Base-by-base conservation (phyloP, 2,797 vertebrate species). In the Arctocebus calabarensis region DNA sequence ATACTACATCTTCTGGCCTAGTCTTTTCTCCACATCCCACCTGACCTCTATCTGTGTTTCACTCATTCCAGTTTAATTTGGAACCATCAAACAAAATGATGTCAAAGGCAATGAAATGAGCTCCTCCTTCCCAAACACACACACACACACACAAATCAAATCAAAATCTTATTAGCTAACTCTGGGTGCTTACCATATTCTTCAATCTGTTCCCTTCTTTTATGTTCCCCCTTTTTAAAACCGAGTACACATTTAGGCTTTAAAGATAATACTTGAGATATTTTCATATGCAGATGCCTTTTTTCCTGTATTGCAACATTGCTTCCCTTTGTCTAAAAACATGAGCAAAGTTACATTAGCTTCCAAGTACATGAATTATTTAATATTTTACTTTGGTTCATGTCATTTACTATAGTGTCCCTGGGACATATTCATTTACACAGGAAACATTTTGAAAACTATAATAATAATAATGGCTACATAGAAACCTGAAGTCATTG, bases 251-350 rank as follows among this genome's bases (percentile, higher is more conserved):
- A 59, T 81, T 90, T 89, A 86, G 43, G 68, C 91, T 95, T 92
- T 5, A 3, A 94, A 96, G 91, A 96, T 95, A 95, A 93, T 90
- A 84, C 75, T 88, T 91, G 87, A 97, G 92, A 73, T 62, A 92
- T 85, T 97, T 97, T 94, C 71, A 93, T 87, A 92, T 7, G 7
- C 90, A 96, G 86, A 97, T 94, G 89, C 13, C 25, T 74, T 88
- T 90, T 94, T 96, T 89, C 61, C 25, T 97, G 90, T 94, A 96
- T 84, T 70, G 88, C 88, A 96, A 93, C 57, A 57, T 32, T 83
- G 89, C 78, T 94, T 98, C 97, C 23, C 55, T 97, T 96, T 97
- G 92, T 97, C 82, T 79, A 77, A 96, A 98, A 96, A 94, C 91
- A 96, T 91, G 95, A 97, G 95, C 84, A 96, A 97, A 97, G 81